Conservation (phyloP, 2,888 invertebrate genomes). For the Melanostoma scalare region DNA sequence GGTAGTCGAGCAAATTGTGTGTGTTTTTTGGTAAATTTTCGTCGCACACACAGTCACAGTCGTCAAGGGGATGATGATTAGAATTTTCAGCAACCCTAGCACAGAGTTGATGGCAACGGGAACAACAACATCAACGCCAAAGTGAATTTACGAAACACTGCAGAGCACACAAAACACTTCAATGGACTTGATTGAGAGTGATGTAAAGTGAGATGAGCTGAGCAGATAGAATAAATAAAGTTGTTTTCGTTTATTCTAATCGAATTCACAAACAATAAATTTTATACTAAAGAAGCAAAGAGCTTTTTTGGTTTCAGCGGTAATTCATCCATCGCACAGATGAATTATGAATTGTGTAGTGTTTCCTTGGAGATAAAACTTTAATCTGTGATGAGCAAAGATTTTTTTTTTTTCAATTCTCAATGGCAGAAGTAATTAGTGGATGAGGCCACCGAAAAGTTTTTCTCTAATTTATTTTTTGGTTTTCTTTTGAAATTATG, state of each 20-base stretch:
- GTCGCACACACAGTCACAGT: conserved; percentile 7
- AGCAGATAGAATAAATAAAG: conserved; percentile 29
- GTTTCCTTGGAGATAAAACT: conserved; percentile 38
- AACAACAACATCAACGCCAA: conserved; percentile 2
- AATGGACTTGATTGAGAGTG: conserved; percentile 33
- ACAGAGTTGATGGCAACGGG: not conserved
- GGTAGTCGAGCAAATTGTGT: conserved; percentile 2
- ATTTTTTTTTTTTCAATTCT: not conserved
- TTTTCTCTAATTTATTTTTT: conserved; percentile 28
- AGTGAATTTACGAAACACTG: conserved; percentile 23
- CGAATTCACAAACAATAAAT: conserved; percentile 40
- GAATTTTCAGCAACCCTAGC: conserved; percentile 29
- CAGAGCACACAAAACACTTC: conserved; percentile 36
- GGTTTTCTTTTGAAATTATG: conserved; percentile 13
- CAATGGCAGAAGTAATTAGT: conserved; percentile 37
- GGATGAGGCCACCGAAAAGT: conserved; percentile 61
- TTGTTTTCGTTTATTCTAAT: conserved; percentile 52
- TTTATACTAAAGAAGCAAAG: conserved; percentile 10
- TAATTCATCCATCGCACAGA: conserved; percentile 29
- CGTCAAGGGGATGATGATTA: conserved; percentile 51
- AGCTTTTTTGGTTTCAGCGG: conserved; percentile 46
- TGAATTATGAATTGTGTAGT: conserved; percentile 28
- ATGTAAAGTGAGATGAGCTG: conserved; percentile 6
- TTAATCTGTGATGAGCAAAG: conserved; percentile 13
- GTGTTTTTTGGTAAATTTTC: conserved; percentile 19